These are phyloP conservation scores for Saiga tatarica DNA, from an alignment of 2,113 vertebrate species.

Conservation along the genomic window DNA sequence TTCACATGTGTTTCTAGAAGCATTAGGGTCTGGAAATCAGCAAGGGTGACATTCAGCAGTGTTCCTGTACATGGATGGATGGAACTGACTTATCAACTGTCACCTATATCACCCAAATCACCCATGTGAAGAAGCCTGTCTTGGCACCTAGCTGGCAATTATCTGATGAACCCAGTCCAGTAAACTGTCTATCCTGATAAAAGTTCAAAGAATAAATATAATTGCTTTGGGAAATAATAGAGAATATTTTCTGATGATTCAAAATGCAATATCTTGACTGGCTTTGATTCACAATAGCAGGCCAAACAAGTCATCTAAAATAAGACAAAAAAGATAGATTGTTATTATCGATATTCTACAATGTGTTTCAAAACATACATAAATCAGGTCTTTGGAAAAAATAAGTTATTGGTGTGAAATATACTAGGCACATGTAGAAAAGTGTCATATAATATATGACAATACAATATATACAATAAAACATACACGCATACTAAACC, in stretches of 20 bases:
- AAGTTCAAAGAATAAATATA: slow-evolving; percentile 41
- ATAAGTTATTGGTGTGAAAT: not conserved
- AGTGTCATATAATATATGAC: not conserved
- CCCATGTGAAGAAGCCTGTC: slow-evolving; percentile 50
- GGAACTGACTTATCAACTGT: slow-evolving; percentile 61
- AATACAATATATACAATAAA: not conserved
- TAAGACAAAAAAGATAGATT: not conserved
- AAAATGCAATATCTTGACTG: not conserved
- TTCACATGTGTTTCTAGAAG: slow-evolving; percentile 7
- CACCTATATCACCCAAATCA: slow-evolving; percentile 51
- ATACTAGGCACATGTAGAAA: not conserved
- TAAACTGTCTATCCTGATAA: slow-evolving; percentile 37
- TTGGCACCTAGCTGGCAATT: slow-evolving; percentile 38
- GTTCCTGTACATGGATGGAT: slow-evolving; percentile 49
- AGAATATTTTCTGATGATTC: not conserved
- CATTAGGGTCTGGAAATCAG: slow-evolving; percentile 1
- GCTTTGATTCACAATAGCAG: not conserved
- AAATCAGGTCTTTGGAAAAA: not conserved
- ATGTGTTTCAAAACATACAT: not conserved
- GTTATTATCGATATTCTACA: not conserved
- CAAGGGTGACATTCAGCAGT: slow-evolving; percentile 35
- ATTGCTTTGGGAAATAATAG: slow-evolving; percentile 6
- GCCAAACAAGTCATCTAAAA: not conserved
- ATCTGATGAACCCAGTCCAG: slow-evolving; percentile 42
- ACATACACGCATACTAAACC: not conserved